These are phyloP conservation scores for Ochotona curzoniae DNA, from an alignment of 2,113 vertebrate species.

Conservation along the genomic window DNA sequence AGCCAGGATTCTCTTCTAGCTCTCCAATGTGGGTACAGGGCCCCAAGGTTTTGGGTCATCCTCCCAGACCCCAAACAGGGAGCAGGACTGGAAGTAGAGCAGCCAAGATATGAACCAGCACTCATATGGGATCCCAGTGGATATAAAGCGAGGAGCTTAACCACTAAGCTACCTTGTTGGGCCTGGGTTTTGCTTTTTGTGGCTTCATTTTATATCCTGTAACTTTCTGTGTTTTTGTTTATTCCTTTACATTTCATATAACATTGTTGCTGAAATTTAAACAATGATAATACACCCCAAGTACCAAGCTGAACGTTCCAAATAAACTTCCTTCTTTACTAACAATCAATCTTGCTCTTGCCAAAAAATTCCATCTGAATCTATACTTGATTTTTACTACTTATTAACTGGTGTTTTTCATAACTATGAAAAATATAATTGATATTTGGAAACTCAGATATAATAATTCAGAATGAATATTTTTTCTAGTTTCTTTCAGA, in stretches of 20 bases:
- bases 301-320: not conserved
- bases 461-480: not conserved
- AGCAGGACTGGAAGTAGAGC: too few species aligned
- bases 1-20: too few species aligned
- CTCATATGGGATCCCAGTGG: too few species aligned
- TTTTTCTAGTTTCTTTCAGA: not conserved
- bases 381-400: not conserved
- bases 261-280: not conserved
- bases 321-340: not conserved
- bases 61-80: too few species aligned
- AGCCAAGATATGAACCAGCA: too few species aligned
- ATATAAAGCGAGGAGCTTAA: too few species aligned
- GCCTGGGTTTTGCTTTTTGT: too few species aligned
- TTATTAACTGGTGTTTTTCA: not conserved
- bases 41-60: too few species aligned
- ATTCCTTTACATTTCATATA: not conserved
- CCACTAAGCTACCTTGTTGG: too few species aligned
- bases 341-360: not conserved
- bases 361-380: not conserved
- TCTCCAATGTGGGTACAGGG: too few species aligned
- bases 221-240: not conserved
- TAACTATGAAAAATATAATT: not conserved
- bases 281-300: not conserved
- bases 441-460: not conserved
- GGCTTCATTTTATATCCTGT: not conserved